These are phyloP conservation scores for Gymnobelideus leadbeateri DNA, from an alignment of 2,113 vertebrate species.

Conservation along the genomic window DNA sequence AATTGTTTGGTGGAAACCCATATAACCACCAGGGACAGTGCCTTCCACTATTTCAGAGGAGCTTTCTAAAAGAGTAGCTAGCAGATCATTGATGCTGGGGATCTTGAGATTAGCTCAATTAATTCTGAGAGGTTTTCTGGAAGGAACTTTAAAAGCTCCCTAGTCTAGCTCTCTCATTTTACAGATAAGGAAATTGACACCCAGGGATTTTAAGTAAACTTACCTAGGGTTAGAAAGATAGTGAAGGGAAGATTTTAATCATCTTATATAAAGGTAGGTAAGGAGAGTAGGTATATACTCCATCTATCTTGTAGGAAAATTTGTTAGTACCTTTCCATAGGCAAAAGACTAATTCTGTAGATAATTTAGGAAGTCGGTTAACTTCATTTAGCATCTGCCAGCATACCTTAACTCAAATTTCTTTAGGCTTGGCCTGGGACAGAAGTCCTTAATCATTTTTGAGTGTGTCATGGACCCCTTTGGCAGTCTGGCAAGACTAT, in stretches of 20 bases:
- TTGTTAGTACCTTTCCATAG: neutral
- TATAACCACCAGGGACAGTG: neutral
- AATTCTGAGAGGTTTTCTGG: neutral
- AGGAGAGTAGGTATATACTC: neutral
- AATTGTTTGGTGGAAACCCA: neutral
- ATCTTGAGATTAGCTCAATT: neutral
- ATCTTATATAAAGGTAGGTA: neutral
- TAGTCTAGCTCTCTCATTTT: neutral
- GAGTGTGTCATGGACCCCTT: neutral
- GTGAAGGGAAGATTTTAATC: neutral
- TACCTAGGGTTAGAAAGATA: too few species aligned
- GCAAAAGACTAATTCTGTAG: neutral
- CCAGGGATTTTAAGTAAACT: neutral
- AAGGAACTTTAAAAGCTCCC: neutral
- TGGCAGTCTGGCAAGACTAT: neutral
- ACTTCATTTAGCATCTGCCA: neutral
- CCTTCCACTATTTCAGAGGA: neutral
- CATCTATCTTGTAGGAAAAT: neutral
- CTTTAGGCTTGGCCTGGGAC: neutral
- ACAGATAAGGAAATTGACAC: neutral
- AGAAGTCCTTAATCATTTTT: neutral
- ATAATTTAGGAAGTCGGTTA: neutral
- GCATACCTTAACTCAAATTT: neutral
- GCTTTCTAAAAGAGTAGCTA: neutral
- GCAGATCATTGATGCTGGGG: neutral